Conservation (phyloP, 2,113 vertebrate species). For the Lagenorhynchus albirostris region DNA sequence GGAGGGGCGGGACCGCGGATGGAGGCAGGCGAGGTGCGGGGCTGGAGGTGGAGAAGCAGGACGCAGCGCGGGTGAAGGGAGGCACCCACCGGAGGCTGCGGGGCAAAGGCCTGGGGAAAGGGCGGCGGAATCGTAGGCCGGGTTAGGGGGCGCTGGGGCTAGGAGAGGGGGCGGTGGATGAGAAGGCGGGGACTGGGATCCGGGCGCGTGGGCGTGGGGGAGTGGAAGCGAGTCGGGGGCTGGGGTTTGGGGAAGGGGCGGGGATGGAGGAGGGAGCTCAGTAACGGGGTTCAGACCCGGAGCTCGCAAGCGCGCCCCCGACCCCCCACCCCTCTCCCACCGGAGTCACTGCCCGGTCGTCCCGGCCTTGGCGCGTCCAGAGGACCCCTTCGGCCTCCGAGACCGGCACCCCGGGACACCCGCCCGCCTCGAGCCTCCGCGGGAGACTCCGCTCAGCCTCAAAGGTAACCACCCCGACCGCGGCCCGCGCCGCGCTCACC, state of each 20-base stretch:
- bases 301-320: not conserved
- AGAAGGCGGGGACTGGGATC: not conserved
- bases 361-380: not conserved
- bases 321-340: not conserved
- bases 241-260: not conserved
- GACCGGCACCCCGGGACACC: not conserved
- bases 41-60: not conserved
- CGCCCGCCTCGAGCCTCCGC: not conserved
- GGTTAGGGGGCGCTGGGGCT: not conserved
- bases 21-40: not conserved
- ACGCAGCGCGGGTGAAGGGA: not conserved
- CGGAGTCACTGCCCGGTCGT: not conserved
- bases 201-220: not conserved
- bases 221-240: not conserved
- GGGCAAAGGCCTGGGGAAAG: not conserved
- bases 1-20: no score
- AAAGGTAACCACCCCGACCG: not conserved
- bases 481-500: constrained; percentile 21
- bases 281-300: not conserved
- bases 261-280: not conserved
- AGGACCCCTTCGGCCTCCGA: not conserved
- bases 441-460: not conserved
- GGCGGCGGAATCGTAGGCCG: no score
- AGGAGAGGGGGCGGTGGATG: not conserved
- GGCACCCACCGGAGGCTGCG: not conserved